phyloP scores from a whole-genome alignment of 2,797 vertebrate species.

The Varecia variegata region DNA sequence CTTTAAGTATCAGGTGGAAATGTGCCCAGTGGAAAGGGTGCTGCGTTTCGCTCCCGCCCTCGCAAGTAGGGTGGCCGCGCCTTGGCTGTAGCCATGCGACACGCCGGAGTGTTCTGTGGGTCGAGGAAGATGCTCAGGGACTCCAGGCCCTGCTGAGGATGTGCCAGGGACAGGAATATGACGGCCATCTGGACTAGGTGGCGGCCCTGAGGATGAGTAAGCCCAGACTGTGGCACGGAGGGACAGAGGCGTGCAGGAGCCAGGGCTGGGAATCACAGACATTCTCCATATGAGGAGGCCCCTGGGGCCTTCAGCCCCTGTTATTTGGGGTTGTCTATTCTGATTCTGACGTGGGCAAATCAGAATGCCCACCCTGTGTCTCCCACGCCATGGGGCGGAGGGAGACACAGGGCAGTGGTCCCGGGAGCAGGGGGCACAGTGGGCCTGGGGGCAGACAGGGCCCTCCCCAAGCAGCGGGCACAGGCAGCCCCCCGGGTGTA shows the following conservation, averaged over 20 bases:
- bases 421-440: neutral
- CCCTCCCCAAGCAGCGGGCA: no score
- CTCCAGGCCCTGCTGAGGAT: neutral
- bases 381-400: no score
- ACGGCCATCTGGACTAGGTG: neutral
- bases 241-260: neutral
- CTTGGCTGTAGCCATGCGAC: neutral
- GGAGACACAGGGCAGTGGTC: no score
- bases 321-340: neutral
- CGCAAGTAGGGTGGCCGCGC: no score
- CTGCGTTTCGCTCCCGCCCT: neutral
- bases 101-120: rapidly evolving
- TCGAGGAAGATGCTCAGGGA: neutral
- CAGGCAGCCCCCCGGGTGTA: neutral
- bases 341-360: no score
- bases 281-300: rapidly evolving
- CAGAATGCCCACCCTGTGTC: no score
- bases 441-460: neutral
- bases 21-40: no score
- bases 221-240: no score
- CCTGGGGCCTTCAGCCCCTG: rapidly evolving
- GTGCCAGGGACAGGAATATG: neutral
- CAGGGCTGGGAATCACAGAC: rapidly evolving
- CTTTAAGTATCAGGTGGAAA: neutral
- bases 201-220: neutral